Conservation (phyloP, 2,113 vertebrate species). For the Aleadryas rufinucha region DNA sequence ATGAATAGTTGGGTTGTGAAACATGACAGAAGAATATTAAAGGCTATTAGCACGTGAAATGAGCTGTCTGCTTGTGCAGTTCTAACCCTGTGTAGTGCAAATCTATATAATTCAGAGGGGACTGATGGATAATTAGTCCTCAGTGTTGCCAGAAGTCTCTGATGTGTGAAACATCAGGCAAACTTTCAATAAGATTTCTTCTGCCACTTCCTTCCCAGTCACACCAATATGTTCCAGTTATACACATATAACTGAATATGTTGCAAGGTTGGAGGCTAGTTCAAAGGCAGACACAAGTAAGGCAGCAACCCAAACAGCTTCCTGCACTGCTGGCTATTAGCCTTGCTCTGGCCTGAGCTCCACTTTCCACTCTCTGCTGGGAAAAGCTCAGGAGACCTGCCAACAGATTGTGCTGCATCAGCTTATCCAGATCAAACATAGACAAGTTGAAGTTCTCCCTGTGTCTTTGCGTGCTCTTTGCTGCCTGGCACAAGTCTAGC, state of each 20-base stretch:
- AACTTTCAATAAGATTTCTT: neutral
- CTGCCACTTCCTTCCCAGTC: neutral
- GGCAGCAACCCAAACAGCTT: neutral
- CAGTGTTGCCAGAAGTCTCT: fast-evolving
- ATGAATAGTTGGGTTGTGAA: neutral
- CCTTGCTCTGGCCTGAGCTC: neutral
- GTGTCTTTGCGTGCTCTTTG: neutral
- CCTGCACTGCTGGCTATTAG: neutral
- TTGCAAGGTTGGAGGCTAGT: neutral
- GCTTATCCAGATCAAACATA: neutral
- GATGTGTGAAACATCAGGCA: neutral
- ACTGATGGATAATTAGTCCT: neutral
- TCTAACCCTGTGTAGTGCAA: neutral
- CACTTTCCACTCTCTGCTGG: neutral
- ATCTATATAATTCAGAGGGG: neutral
- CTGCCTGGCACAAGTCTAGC: neutral
- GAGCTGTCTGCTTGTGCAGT: neutral
- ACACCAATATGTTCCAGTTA: neutral
- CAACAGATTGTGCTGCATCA: neutral
- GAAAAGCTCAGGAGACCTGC: neutral
- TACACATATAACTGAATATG: fast-evolving
- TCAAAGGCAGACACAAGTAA: neutral
- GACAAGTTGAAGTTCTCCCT: neutral
- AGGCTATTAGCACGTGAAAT: neutral
- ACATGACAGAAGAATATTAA: constrained; percentile 1